phyloP scores from a whole-genome alignment of 2,113 vertebrate genomes.

The Loxodonta africana region DNA sequence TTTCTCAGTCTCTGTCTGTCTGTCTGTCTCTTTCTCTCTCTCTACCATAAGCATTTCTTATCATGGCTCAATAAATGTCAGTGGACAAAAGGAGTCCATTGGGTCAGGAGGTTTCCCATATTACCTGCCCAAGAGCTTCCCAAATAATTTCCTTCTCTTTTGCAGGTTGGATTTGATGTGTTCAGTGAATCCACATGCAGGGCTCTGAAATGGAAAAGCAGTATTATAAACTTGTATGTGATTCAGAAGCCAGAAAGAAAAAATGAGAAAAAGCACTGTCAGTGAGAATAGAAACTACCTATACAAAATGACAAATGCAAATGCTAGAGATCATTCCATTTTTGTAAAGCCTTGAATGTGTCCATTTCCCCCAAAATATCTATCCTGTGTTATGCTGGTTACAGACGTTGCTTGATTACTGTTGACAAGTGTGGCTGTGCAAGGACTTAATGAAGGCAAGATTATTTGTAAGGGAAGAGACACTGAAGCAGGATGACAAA shows the following conservation, averaged over 20 bases:
- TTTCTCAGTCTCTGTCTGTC: neutral
- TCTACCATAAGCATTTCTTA: neutral
- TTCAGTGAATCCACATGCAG: neutral
- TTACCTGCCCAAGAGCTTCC: neutral
- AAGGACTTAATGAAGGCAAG: slow-evolving; percentile 3
- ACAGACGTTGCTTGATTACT: neutral
- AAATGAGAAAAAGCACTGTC: neutral
- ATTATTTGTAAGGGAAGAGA: neutral
- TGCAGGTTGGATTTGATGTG: slow-evolving; percentile 2
- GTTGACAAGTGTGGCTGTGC: neutral
- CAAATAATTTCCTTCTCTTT: slow-evolving; percentile 45
- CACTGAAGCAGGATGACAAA: neutral
- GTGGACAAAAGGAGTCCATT: neutral
- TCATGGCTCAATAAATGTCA: neutral
- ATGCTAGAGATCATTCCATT: neutral
- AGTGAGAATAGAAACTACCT: neutral
- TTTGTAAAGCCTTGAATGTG: neutral
- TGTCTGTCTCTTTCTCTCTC: neutral
- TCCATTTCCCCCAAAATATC: neutral
- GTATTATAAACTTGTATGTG: neutral
- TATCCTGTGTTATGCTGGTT: neutral
- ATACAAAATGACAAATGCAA: neutral
- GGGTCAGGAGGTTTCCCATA: neutral
- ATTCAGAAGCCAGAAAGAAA: neutral
- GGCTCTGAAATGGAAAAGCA: neutral